These are phyloP conservation scores for Agonopterix arenella DNA, from an alignment of 2,888 invertebrate species.

Conservation along the genomic window DNA sequence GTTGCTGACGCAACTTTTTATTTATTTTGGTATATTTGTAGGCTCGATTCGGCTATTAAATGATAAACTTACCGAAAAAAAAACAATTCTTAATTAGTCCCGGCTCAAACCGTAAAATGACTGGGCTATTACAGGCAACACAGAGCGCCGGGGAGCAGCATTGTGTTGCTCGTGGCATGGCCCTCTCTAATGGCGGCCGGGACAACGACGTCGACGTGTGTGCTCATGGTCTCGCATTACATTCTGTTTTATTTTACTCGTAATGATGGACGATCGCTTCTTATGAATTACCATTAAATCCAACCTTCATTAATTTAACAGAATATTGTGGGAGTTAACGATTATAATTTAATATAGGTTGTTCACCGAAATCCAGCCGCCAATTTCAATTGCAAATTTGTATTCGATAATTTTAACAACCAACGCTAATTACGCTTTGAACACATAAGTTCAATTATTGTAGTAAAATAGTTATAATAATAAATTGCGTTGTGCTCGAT, in stretches of 20 bases:
- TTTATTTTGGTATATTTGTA: too few species aligned
- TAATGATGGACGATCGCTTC: conserved; percentile 30
- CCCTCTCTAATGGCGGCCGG: conserved; percentile 39
- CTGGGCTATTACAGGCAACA: too few species aligned
- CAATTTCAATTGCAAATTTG: conserved; percentile 6
- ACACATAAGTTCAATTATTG: too few species aligned
- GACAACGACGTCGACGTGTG: conserved; percentile 18
- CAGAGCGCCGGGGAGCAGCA: conserved; percentile 34
- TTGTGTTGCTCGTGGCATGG: conserved; percentile 33
- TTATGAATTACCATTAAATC: conserved; percentile 18
- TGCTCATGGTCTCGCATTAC: conserved; percentile 28
- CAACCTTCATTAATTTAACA: conserved; percentile 4
- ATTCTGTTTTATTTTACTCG: conserved; percentile 35
- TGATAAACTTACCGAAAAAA: too few species aligned
- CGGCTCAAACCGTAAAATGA: too few species aligned
- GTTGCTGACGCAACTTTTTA: too few species aligned
- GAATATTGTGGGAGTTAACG: neutral
- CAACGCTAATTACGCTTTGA: neutral
- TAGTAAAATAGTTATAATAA: too few species aligned
- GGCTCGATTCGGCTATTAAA: too few species aligned
- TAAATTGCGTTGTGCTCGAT: conserved; percentile 3
- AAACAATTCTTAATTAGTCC: too few species aligned
- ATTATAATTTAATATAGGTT: neutral
- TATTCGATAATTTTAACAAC: neutral
- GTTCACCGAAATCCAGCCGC: neutral